Evolutionary conservation across 92 coral and sea anemone genomes (phyloP).

Genomic region (Epizoanthus scotinus): DNA sequence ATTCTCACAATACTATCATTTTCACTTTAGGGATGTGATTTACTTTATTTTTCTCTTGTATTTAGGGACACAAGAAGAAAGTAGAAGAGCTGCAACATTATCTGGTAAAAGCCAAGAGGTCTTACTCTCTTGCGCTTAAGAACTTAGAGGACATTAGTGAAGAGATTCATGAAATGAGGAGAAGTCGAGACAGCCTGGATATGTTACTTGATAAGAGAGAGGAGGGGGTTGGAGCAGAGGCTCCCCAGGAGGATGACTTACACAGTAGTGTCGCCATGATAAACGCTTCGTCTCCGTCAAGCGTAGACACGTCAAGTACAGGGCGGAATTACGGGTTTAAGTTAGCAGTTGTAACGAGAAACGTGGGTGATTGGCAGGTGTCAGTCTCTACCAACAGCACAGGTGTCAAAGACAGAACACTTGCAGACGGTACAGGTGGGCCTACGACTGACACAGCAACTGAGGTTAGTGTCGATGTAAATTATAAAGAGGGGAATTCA

Average conservation of each 20-base stretch:
- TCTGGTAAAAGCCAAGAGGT: conserved; percentile 68
- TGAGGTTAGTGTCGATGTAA: not conserved
- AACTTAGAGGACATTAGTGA: conserved; percentile 93
- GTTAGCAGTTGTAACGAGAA: conserved; percentile 25
- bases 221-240: conserved; percentile 96
- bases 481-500: not conserved
- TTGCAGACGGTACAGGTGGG: not conserved
- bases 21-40: not conserved
- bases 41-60: not conserved
- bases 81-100: conserved; percentile 71
- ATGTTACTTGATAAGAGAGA: conserved; percentile 67
- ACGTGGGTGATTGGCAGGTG: not conserved
- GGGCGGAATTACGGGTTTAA: conserved; percentile 4
- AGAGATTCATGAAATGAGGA: conserved; percentile 91
- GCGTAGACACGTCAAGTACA: not conserved
- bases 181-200: conserved; percentile 74
- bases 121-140: conserved; percentile 81
- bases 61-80: conserved; percentile 79
- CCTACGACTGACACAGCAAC: not conserved
- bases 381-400: not conserved
- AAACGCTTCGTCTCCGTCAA: conserved; percentile 19
- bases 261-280: not conserved
- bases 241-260: conserved; percentile 55
- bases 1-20: not conserved
- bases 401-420: not conserved